Conservation (phyloP, 2,113 vertebrate genomes). For the Glaucidium brasilianum region DNA sequence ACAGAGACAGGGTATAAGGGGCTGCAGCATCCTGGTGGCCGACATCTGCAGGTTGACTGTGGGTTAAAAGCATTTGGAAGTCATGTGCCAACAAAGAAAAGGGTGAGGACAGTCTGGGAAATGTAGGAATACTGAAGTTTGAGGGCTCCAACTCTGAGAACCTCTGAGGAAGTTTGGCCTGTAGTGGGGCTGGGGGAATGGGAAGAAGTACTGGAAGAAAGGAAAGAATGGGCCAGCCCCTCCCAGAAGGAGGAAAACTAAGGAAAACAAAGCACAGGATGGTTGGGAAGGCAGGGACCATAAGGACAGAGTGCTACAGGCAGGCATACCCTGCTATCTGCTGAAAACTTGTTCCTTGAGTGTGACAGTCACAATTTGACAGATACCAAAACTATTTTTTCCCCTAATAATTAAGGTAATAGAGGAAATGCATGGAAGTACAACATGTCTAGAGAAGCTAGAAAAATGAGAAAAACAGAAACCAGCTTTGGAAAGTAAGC, state of each 20-base stretch:
- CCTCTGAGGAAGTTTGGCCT: neutral
- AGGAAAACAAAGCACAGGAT: neutral
- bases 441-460: neutral
- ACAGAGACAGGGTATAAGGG: neutral
- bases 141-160: neutral
- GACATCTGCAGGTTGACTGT: neutral
- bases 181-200: neutral
- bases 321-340: neutral
- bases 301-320: neutral
- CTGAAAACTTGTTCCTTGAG: neutral
- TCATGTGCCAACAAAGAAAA: neutral
- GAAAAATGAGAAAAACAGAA: neutral
- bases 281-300: neutral
- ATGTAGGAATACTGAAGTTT: neutral
- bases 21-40: too few relatives aligned
- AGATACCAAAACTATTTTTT: neutral
- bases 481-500: neutral
- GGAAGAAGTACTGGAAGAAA: neutral
- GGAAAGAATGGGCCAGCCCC: neutral
- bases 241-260: neutral
- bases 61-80: neutral
- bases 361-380: neutral
- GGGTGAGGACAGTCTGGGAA: neutral
- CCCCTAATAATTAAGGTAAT: neutral
- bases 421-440: neutral